Base-by-base conservation (phyloP, 2,888 invertebrate genomes). In the Sinodicranocentrus sp. region DNA sequence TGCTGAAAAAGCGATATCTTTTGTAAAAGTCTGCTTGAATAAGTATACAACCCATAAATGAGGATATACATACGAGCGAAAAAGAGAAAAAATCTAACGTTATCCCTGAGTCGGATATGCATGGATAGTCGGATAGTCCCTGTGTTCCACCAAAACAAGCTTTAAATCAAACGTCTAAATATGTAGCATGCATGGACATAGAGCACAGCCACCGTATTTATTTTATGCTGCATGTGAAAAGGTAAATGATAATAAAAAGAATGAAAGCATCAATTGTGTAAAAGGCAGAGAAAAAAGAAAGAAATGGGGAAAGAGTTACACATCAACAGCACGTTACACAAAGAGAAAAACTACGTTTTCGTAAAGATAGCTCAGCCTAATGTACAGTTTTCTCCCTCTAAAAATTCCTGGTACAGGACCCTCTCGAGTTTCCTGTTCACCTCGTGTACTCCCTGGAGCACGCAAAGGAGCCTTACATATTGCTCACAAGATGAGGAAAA, bases 1-100 rank as follows among this genome's bases (percentile, higher is more conserved):
- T 73, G 84, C 84, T 84, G 84, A 84, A 78, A 52, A 65, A 43
- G 84, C 84, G 23, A 67, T 65, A 83, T 78, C 65, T 71, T 77
- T 72, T 71, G 73, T 68, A 26, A 59, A 57, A 72, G 79, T 80
- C 79, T 65, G 79, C 25, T 72, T 63, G 73, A 82, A 82, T 68
- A 67, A 73, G 67, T 54, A 82, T 33, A 33, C 33, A 10, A 33
- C 54, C 71, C 52, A 26, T 8, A 23, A 67, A 25, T 43, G 10
- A 1, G 21, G 6, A 1, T 57, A 57, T 21, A 23, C 5, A 57
- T 23, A n/a, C 17, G 48, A 33, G 33, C 33, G 10, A 33, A 33
- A 10, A 23, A 23, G 59, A 59, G 21, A 21, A 59, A 59, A 19
- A 19, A 52, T n/a, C n/a, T n/a, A n/a, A n/a, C n/a, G n/a, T n/a